Conservation (phyloP, 2,113 vertebrate species). For the Sitta europaea region DNA sequence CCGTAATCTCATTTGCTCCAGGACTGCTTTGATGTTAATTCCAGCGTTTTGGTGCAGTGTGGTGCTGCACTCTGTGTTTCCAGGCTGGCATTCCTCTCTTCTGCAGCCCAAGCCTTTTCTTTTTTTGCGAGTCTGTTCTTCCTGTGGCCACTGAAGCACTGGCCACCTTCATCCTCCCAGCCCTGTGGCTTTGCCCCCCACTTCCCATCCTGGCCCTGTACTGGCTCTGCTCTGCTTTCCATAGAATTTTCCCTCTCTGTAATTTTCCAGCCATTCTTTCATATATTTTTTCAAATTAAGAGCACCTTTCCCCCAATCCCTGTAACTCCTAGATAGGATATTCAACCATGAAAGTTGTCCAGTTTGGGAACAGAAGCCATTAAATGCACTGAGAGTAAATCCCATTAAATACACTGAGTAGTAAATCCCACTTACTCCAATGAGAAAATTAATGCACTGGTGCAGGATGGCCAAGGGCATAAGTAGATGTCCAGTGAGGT, state of each 20-base stretch:
- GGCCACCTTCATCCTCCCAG: neutral
- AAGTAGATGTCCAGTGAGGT: neutral
- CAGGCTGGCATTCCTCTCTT: neutral
- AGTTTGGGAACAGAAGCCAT: neutral
- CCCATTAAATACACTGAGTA: neutral
- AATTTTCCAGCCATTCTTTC: neutral
- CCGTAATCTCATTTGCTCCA: constrained; percentile 67
- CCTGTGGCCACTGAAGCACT: neutral
- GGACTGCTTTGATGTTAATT: constrained; percentile 71
- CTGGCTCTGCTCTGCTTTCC: neutral
- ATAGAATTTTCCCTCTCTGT: neutral
- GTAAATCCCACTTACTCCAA: neutral
- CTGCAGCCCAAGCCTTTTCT: neutral
- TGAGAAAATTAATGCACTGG: neutral
- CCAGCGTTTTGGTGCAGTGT: constrained; percentile 64
- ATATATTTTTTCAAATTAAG: neutral
- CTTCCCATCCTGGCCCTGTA: neutral
- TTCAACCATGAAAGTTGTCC: neutral
- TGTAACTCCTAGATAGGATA: neutral
- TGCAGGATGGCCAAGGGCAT: neutral
- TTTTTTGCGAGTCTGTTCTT: neutral
- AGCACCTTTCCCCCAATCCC: neutral
- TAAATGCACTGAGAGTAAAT: neutral
- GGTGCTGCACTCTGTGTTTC: constrained; percentile 45
- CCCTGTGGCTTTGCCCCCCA: neutral